phyloP scores from a whole-genome alignment of 1,140 invertebrate genomes.

The Ruditapes philippinarum region DNA sequence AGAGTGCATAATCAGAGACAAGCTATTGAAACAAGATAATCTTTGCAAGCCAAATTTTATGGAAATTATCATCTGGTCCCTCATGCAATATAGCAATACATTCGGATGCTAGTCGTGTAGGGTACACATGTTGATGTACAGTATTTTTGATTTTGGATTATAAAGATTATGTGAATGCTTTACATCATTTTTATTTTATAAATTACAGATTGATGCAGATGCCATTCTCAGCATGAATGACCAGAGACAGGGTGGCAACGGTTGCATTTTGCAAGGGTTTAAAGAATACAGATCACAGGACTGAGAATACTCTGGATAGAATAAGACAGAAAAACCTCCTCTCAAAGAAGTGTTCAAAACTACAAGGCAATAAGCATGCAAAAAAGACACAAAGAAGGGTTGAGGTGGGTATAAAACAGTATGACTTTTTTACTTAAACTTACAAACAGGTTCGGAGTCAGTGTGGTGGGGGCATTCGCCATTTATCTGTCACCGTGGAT shows the following conservation, averaged over 20 bases:
- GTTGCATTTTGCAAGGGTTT: background rate
- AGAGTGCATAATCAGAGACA: too few species aligned
- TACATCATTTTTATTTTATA: too few species aligned
- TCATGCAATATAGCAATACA: too few species aligned
- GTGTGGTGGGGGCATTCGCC: background rate
- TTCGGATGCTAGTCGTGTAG: too few species aligned
- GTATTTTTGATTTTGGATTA: too few species aligned
- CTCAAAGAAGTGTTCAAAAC: background rate
- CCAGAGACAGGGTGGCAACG: conserved; percentile 1
- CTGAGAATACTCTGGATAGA: background rate
- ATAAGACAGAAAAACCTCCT: background rate
- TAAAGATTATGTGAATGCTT: too few species aligned
- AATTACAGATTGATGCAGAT: conserved; percentile 7
- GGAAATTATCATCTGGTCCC: too few species aligned
- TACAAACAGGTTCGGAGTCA: background rate
- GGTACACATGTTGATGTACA: too few species aligned
- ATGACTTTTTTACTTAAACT: background rate
- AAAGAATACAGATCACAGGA: background rate
- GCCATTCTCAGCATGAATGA: background rate
- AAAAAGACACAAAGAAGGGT: conserved; percentile 6
- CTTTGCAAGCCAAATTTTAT: too few species aligned
- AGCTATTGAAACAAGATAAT: too few species aligned
- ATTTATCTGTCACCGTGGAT: background rate
- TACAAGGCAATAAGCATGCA: background rate
- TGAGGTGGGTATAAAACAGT: background rate